Conservation (phyloP, 2,797 vertebrate genomes). For the Microctenopoma stevenorrisi region DNA sequence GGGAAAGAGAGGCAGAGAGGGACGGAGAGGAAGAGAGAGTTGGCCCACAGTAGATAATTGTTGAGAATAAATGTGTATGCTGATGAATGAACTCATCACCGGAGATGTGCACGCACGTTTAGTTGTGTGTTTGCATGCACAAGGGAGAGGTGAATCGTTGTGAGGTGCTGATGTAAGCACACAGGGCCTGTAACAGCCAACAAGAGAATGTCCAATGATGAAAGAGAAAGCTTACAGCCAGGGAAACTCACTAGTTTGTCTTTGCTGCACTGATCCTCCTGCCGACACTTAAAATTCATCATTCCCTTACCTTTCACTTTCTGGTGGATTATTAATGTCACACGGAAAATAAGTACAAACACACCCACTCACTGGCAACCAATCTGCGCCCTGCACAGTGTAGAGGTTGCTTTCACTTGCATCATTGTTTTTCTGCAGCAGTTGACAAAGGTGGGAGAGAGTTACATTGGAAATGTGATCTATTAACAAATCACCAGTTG, state of each 20-base stretch:
- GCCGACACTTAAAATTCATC: conserved; percentile 72
- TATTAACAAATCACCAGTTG: conserved; percentile 50
- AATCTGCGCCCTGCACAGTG: conserved; percentile 35
- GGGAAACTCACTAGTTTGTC: conserved; percentile 65
- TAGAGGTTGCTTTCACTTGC: conserved; percentile 67
- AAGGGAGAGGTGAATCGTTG: conserved; percentile 40
- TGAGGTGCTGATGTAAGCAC: conserved; percentile 68
- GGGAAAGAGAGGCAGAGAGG: conserved; percentile 51
- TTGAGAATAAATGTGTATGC: conserved; percentile 64
- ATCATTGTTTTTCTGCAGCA: conserved; percentile 61
- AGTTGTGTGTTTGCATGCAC: conserved; percentile 2
- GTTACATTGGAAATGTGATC: conserved; percentile 57
- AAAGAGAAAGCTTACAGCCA: conserved; percentile 57
- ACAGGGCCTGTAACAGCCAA: conserved; percentile 59
- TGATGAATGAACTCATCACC: conserved; percentile 65
- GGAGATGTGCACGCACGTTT: conserved; percentile 31
- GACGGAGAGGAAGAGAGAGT: conserved; percentile 38
- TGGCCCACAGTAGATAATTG: conserved; percentile 67
- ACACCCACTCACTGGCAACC: conserved; percentile 54
- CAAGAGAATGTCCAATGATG: conserved; percentile 63
- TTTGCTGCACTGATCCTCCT: conserved; percentile 62
- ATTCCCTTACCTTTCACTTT: conserved; percentile 71
- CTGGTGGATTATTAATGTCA: conserved; percentile 73
- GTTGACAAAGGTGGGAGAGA: conserved; percentile 59
- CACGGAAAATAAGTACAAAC: conserved; percentile 70